These are phyloP conservation scores for Nephrotoma flavescens DNA, from an alignment of 2,888 invertebrate species.

Conservation along the genomic window DNA sequence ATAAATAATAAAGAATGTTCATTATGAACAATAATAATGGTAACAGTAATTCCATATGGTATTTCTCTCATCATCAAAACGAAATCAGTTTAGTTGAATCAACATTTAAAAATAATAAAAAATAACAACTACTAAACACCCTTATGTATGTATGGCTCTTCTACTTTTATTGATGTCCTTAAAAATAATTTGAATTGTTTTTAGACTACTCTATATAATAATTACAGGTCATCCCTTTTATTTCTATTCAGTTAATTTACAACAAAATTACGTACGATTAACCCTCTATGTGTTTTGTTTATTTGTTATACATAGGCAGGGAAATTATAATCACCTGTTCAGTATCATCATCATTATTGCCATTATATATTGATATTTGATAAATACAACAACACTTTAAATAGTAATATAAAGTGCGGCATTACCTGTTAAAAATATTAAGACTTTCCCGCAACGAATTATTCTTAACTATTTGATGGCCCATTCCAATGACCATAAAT, in stretches of 20 bases:
- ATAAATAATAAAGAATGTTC: background rate
- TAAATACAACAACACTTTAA: background rate
- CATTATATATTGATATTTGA: background rate
- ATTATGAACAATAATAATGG: background rate
- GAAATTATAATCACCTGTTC: background rate
- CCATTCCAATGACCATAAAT: background rate
- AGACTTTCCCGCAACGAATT: background rate
- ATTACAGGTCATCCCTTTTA: background rate
- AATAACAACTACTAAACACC: background rate
- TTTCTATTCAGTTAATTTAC: background rate
- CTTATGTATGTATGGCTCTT: background rate
- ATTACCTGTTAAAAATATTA: background rate
- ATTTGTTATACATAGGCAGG: background rate
- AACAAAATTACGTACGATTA: background rate
- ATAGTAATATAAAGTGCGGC: background rate
- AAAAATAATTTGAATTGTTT: background rate
- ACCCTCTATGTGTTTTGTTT: background rate
- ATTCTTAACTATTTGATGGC: background rate
- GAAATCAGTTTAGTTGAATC: constrained; percentile 1
- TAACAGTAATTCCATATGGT: background rate
- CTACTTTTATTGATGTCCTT: background rate
- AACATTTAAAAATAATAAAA: constrained; percentile 1
- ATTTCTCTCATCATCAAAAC: background rate
- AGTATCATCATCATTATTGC: background rate
- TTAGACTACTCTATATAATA: background rate